These are phyloP conservation scores for Bubo bubo DNA, from an alignment of 2,113 vertebrate genomes.

Conservation along the genomic window DNA sequence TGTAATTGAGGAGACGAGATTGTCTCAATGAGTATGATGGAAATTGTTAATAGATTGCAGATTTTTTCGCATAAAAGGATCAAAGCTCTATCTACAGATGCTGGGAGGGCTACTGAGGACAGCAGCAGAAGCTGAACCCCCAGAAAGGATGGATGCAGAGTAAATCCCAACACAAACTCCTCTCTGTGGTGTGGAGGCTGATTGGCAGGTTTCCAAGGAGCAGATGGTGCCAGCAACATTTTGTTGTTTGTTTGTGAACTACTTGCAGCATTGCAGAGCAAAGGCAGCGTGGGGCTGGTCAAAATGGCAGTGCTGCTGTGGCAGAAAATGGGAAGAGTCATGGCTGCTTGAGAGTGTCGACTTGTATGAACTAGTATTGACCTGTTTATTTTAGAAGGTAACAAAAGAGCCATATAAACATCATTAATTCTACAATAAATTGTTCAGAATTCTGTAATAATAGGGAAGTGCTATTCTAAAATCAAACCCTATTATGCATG, in stretches of 20 bases:
- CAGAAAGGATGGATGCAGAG: not conserved
- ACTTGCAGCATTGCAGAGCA: not conserved
- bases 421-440: not conserved
- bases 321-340: accelerated
- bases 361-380: not conserved
- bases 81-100: not conserved
- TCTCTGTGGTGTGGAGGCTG: not conserved
- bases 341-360: not conserved
- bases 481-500: not conserved
- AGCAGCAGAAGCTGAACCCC: not conserved
- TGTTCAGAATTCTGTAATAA: not conserved
- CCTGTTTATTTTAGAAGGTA: not conserved
- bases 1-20: not conserved
- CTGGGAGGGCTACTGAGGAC: not conserved
- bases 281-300: not conserved
- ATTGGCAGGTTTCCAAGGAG: constrained; percentile 34
- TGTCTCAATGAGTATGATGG: not conserved
- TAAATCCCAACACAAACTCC: not conserved
- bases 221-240: constrained; percentile 55
- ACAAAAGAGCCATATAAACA: not conserved
- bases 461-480: not conserved
- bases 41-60: not conserved
- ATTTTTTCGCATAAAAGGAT: not conserved
- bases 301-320: not conserved
- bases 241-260: not conserved